A percentile compares a stretch with the other conserved stretches of the same genome.
phyloP scores from a whole-genome alignment of 2,113 vertebrate genomes.

The Notothenia coriiceps region DNA sequence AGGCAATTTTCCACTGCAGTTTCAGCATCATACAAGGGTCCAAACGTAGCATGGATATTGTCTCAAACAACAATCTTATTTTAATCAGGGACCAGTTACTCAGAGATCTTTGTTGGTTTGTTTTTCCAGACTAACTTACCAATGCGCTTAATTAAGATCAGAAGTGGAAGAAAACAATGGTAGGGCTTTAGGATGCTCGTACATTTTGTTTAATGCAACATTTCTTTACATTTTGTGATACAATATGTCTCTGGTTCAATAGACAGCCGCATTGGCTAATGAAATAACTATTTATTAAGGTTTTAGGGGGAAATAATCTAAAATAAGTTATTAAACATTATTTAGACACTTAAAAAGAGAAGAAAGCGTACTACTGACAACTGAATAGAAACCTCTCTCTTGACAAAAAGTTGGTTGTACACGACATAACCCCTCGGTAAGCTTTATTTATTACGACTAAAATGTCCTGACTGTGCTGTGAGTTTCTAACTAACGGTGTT shows the following conservation, averaged over 20 bases:
- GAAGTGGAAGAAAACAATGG: neutral
- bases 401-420: neutral
- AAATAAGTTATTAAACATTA: neutral
- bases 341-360: too few species aligned
- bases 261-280: neutral
- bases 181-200: neutral
- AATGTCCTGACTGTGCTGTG: neutral
- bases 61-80: conserved; percentile 7
- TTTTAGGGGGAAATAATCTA: neutral
- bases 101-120: neutral
- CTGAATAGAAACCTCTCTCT: conserved; percentile 15
- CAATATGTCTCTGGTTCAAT: neutral
- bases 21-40: conserved; percentile 43
- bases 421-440: neutral
- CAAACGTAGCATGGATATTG: conserved; percentile 8
- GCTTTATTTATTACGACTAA: conserved; percentile 6
- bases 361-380: neutral
- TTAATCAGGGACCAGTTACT: neutral
- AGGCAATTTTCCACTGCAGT: conserved; percentile 62
- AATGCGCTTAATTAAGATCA: neutral
- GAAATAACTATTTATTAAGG: neutral
- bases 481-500: conserved; percentile 1
- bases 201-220: accelerated
- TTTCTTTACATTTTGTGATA: neutral
- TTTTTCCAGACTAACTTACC: neutral